Evolutionary conservation across 2,888 invertebrate species (phyloP).

Genomic region (Choristoneura rosaceana): DNA sequence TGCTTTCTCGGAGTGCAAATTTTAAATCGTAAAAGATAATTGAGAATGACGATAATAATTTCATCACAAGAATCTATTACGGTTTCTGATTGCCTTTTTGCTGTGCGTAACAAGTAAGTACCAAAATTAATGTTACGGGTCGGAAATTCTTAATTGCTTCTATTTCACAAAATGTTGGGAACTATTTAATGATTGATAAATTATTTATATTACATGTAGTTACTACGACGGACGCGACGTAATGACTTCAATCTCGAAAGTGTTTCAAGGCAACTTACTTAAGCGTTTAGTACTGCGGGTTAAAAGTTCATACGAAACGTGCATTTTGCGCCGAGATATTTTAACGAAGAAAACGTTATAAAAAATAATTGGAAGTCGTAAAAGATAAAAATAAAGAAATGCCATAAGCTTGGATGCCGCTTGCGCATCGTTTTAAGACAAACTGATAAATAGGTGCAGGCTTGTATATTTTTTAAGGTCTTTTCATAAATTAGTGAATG

Average conservation of each 20-base stretch:
- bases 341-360: neutral
- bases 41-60: neutral
- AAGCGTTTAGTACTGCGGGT: constrained; percentile 54
- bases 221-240: constrained; percentile 55
- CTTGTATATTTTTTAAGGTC: neutral
- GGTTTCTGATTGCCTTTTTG: neutral
- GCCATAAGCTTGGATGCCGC: neutral
- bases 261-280: constrained; percentile 71
- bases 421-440: neutral
- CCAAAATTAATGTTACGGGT: neutral
- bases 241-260: constrained; percentile 59
- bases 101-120: constrained; percentile 7
- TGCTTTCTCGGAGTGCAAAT: constrained; percentile 32
- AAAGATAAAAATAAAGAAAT: constrained; percentile 21
- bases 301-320: constrained; percentile 57
- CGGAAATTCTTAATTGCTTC: constrained; percentile 13
- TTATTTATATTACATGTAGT: constrained; percentile 31
- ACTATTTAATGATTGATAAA: constrained; percentile 20
- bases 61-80: constrained; percentile 3
- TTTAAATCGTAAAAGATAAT: constrained; percentile 1
- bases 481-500: neutral
- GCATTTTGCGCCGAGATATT: constrained; percentile 9
- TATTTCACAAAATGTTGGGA: constrained; percentile 13
- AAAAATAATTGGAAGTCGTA: constrained; percentile 11
- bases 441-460: neutral